Evolutionary conservation across 2,797 vertebrate species (phyloP), one percentile per base, ranked within the genome.

Genomic region (Pyrocephalus nanus): DNA sequence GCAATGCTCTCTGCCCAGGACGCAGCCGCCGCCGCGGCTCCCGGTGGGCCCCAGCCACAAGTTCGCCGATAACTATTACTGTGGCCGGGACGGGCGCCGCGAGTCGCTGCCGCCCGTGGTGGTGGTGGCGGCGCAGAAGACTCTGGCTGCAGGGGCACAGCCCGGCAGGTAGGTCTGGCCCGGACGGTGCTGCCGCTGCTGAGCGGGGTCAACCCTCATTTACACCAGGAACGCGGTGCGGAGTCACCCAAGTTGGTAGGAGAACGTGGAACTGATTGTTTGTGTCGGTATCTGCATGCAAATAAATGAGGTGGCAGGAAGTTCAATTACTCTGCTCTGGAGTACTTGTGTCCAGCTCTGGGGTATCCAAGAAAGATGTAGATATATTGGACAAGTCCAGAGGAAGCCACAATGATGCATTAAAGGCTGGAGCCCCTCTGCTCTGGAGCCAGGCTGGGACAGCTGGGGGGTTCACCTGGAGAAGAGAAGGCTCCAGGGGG

Each of bases 31-130:
- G 57, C 99, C 99, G 34, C 98, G 95, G 88, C 98, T 99, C 50
- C 97, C 99, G 0, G 98, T 98, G 64, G 99, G 99, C 17, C 99
- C 99, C 6, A 99, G 98, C 92, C 99, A 99, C 97, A 99, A 98
- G 84, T 97, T 98, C 40, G 98, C 99, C 20, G 25, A 76, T 95
- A 99, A 99, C 93, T 99, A 99, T 79, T 99, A 99, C 90, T 98
- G 70, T 91, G 96, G 71, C 55, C 98, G 99, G 38, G 99, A 99
- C 19, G 99, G 99, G 27, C 99, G 99, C 45, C 97, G 99, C 48
- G 98, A 99, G 95, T 88, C 98, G 0, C 34, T 40, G 7, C 99
- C 99, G 0, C 97, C 99, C 5, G 95, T 98, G 2, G 62, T 99
- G 6, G 57, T 99, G 53, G 98, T 98, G 98, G 98, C 98, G 2